These are phyloP conservation scores for Selenia dentaria DNA, from an alignment of 2,888 invertebrate genomes.

Conservation along the genomic window DNA sequence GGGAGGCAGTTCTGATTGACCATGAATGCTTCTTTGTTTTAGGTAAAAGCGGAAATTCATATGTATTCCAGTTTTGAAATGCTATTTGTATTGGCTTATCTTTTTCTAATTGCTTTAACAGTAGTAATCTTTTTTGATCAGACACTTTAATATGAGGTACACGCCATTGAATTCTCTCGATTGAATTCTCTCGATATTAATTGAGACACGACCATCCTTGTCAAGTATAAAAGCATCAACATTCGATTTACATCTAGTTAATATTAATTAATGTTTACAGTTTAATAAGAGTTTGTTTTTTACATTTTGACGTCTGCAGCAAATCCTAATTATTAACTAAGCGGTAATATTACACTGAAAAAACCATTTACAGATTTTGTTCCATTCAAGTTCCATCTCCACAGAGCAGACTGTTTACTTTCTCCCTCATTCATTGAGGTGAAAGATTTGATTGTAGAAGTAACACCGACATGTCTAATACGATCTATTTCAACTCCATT, in stretches of 20 bases:
- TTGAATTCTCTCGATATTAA: too few species aligned
- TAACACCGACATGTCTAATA: too few species aligned
- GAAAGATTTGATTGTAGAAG: too few species aligned
- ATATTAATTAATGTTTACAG: conserved; percentile 11
- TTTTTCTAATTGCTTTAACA: too few species aligned
- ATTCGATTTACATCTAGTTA: conserved; percentile 4
- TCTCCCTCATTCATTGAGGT: conserved; percentile 42
- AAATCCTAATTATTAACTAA: conserved; percentile 16
- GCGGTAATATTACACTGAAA: not conserved
- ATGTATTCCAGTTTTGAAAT: conserved; percentile 5
- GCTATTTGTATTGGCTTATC: conserved; percentile 3
- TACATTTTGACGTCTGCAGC: conserved; percentile 42
- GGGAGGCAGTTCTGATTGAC: too few species aligned
- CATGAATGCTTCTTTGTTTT: too few species aligned
- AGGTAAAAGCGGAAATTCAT: too few species aligned
- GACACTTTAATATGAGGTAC: conserved; percentile 2
- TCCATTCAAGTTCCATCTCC: too few species aligned
- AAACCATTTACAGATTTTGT: not conserved
- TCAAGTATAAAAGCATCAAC: not conserved
- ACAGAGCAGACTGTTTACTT: too few species aligned
- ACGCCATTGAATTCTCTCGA: conserved; percentile 2
- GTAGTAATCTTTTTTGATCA: conserved; percentile 1
- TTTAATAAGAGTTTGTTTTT: conserved; percentile 21
- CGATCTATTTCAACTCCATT: too few species aligned
- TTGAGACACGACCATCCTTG: too few species aligned